Conservation (phyloP, 2,797 vertebrate species). For the Balearica regulorum region DNA sequence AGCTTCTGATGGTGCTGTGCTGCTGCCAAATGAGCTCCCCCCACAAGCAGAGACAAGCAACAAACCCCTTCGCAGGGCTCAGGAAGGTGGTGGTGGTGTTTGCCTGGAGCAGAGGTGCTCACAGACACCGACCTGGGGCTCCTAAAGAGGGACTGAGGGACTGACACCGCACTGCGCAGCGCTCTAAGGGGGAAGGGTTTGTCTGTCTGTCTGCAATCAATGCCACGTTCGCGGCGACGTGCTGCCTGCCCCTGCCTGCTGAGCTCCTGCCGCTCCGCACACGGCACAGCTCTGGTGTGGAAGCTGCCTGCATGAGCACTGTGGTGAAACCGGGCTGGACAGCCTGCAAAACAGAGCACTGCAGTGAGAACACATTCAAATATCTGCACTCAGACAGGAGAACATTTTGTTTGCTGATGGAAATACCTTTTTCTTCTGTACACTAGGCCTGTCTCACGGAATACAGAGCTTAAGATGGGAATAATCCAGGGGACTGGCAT, state of each 20-base stretch:
- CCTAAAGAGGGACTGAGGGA: not conserved
- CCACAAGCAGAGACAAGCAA: not conserved
- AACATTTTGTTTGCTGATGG: not conserved
- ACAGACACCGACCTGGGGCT: not conserved
- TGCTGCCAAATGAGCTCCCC: not conserved
- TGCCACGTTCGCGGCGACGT: not conserved
- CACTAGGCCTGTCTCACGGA: not conserved
- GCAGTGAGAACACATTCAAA: not conserved
- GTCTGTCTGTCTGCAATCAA: not conserved
- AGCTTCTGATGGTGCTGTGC: not conserved
- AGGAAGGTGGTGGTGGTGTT: not conserved
- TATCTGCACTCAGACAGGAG: not conserved
- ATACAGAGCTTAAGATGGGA: not conserved
- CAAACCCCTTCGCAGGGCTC: not conserved
- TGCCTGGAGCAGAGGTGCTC: not conserved
- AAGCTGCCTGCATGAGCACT: not conserved
- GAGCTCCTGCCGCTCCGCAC: not conserved
- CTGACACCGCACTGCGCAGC: accelerated
- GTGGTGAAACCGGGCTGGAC: not conserved
- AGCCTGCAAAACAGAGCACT: not conserved
- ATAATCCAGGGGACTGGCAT: not conserved
- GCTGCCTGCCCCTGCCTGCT: not conserved
- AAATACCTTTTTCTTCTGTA: not conserved
- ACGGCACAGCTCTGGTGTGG: not conserved
- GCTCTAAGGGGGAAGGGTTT: not conserved